phyloP scores from a whole-genome alignment of 1,140 invertebrate species.

The Aphaenogaster rudis region DNA sequence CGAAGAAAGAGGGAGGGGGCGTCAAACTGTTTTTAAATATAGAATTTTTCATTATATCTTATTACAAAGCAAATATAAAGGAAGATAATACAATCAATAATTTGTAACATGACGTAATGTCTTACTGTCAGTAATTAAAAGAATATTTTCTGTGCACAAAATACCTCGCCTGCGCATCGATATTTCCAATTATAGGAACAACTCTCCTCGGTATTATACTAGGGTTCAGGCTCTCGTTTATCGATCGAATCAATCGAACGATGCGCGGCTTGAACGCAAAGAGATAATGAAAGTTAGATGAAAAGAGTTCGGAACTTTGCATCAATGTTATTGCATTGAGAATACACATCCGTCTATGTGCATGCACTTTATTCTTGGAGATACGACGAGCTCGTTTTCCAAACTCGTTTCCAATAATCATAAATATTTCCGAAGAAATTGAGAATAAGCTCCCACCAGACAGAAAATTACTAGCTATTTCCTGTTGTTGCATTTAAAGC shows the following conservation, averaged over 20 bases:
- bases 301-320: constrained; percentile 25
- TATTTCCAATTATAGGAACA: constrained; percentile 24
- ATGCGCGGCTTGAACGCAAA: not conserved
- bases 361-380: constrained; percentile 7
- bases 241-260: constrained; percentile 6
- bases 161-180: not conserved
- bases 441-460: constrained; percentile 9
- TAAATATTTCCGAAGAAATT: constrained; percentile 35
- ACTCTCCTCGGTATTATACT: not conserved
- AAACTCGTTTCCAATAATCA: not conserved
- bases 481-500: constrained; percentile 4
- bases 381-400: constrained; percentile 1
- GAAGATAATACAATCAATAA: not conserved
- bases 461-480: constrained; percentile 12
- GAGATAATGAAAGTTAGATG: constrained; percentile 25
- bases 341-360: constrained; percentile 16
- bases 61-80: constrained; percentile 10
- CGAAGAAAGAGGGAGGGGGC: not conserved
- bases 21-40: constrained; percentile 4
- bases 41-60: constrained; percentile 14
- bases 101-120: not conserved
- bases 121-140: not conserved
- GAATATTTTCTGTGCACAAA: not conserved
- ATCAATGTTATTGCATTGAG: constrained; percentile 37
- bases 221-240: not conserved